Evolutionary conservation across 2,113 vertebrate genomes (phyloP), one percentile per base, ranked within the genome.

Genomic region (Muntiacus reevesi): DNA sequence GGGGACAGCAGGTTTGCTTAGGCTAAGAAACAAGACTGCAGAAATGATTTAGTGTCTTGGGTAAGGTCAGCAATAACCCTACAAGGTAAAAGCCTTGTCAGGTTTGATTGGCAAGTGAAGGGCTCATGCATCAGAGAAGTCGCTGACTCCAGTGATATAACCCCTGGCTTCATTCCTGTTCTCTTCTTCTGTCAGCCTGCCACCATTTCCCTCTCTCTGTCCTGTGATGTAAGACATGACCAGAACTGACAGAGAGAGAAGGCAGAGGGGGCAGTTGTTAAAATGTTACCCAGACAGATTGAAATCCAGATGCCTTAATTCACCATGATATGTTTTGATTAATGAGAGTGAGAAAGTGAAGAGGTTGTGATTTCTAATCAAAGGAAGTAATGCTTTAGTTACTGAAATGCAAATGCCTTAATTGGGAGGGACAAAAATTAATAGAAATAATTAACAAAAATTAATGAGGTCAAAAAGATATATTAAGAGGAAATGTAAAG

Each of bases 361-460:
- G 81, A 93, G 96, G 91, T 93, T 95, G 78, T 94, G 60, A 60
- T 81, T 97, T 97, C 85, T 95, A 92, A 98, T 97, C 89, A 94
- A 84, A 97, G 82, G 54, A 92, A 97, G 83, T 91, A 95, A 81
- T 89, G 78, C 62, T 83, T 96, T 93, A 81, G 45, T 95, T 96
- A 93, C 88, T 95, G 82, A 95, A 92, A 96, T 89, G 93, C 45
- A 90, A 97, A 97, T 93, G n/a, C 30, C 28, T 94, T 98, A 74
- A 91, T 60, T 93, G 91, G 78, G 74, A 93, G 47, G 67, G 83
- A 81, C 81, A 83, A 36, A 83, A 83, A 25, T 55, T 83, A 36
- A 83, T 55, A 55, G 11, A 55, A 83, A 55, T 83, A 83, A 36
- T 83, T 83, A 90, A 52, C 45, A 85, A 91, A 85, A 87, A 54